phyloP scores from a whole-genome alignment of 1,140 invertebrate species.

The Ceratosolen solmsi region DNA sequence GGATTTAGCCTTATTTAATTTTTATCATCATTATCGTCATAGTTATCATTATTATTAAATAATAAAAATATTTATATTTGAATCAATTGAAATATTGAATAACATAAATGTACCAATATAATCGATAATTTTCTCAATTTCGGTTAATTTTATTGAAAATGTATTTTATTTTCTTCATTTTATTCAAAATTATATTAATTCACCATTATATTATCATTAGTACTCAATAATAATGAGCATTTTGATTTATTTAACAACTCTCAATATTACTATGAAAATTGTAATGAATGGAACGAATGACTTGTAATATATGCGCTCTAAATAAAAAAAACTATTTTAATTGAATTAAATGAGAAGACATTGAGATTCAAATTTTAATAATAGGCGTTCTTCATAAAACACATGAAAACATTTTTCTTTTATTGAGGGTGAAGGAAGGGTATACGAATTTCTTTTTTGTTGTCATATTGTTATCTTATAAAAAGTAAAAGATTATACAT shows the following conservation, averaged over 20 bases:
- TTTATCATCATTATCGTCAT: background rate
- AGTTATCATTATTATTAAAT: background rate
- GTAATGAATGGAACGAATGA: slow-evolving; percentile 65
- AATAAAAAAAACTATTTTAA: slow-evolving; percentile 74
- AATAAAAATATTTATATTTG: background rate
- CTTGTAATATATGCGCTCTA: slow-evolving; percentile 73
- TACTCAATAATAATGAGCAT: slow-evolving; percentile 53
- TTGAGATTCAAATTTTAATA: too few species aligned
- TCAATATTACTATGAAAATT: slow-evolving; percentile 53
- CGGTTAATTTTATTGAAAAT: background rate
- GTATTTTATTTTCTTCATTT: slow-evolving; percentile 1
- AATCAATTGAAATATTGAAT: background rate
- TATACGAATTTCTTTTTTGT: background rate
- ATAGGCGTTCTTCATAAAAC: too few species aligned
- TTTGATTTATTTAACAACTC: slow-evolving; percentile 60
- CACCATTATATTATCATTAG: slow-evolving; percentile 49
- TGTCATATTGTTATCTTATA: background rate
- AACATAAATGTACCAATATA: background rate
- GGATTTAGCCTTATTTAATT: background rate
- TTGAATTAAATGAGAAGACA: background rate
- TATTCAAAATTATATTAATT: slow-evolving; percentile 25
- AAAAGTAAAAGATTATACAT: slow-evolving; percentile 12
- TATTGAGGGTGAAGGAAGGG: too few species aligned
- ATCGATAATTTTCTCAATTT: background rate
- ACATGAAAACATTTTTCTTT: too few species aligned